Evolutionary conservation across 2,113 vertebrate genomes (phyloP), one percentile per base, ranked within the genome.

Genomic region (Nansenia antarctica): DNA sequence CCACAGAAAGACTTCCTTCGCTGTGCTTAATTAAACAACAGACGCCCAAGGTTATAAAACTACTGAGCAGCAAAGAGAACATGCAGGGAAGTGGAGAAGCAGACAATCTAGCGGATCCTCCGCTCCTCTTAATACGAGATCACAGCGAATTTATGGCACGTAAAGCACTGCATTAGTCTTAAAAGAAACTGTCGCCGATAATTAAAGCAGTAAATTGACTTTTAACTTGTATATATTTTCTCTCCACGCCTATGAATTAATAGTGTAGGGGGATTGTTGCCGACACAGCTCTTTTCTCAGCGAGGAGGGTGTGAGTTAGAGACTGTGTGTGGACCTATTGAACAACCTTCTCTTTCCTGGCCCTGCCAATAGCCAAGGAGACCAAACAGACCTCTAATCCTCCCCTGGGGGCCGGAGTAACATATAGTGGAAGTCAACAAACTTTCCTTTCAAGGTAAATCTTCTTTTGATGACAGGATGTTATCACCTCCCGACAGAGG

Each of bases 311-410:
- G 35, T 47, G 7, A 24, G 53, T 34, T 42, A 31, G 32, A 27
- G 34, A 55, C 15, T 34, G 30, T 55, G 20, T 66, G 55, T 42
- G 4, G 39, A 55, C 14, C 35, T 64, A 47, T 64, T 64, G 39
- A 47, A 45, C 39, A 49, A 47, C 11, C 9, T 64, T 45, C 29
- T 18, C 22, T 45, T 42, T 27, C 35, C 39, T 42, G 20, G 6
- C 15, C 20, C 49, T 20, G 49, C 7, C 26, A 27, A 18, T 71
- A 64, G 34, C 52, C 22, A 57, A 42, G 26, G 34, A 32, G 65
- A 72, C 70, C 18, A n/a, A 35, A 15, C 67, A 59, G 55, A 1
- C n/a, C 34, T 65, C 60, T 78, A 72, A 82, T 84, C 76, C 78
- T 69, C 66, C 26, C 71, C 76, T 45, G 5, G 15, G 20, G 80